phyloP scores from a whole-genome alignment of 2,797 vertebrate species.

The Lutra lutra region DNA sequence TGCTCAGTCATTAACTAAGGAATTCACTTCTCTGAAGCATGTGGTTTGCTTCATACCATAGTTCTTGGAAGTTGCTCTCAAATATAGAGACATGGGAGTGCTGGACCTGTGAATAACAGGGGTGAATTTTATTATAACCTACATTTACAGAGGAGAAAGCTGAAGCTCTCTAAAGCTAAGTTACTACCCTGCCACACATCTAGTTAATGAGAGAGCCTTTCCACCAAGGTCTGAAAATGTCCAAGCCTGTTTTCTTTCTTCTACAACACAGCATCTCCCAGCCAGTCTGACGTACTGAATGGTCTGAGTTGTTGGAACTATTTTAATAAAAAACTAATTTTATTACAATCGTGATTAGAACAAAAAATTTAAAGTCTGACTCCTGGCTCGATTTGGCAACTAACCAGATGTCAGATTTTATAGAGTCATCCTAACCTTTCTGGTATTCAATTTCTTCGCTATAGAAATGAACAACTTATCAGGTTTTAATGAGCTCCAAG shows the following conservation, averaged over 20 bases:
- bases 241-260: neutral
- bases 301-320: neutral
- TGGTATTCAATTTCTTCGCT: constrained; percentile 8
- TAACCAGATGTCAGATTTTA: neutral
- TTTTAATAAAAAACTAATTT: neutral
- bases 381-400: neutral
- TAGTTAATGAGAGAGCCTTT: neutral
- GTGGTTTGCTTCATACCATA: neutral
- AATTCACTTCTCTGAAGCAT: neutral
- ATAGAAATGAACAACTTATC: constrained; percentile 12
- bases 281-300: neutral
- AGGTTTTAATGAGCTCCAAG: constrained; percentile 7
- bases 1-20: neutral
- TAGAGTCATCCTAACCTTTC: neutral
- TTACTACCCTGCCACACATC: no score
- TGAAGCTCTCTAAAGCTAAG: neutral
- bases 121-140: neutral
- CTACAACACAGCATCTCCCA: neutral
- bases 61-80: constrained; percentile 20
- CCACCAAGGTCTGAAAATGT: neutral
- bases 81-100: neutral
- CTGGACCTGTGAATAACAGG: neutral
- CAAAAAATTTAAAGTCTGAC: neutral
- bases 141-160: neutral
- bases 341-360: neutral